Evolutionary conservation across 23 tunicate genomes (phyloP).

Genomic region (Styela plicata): DNA sequence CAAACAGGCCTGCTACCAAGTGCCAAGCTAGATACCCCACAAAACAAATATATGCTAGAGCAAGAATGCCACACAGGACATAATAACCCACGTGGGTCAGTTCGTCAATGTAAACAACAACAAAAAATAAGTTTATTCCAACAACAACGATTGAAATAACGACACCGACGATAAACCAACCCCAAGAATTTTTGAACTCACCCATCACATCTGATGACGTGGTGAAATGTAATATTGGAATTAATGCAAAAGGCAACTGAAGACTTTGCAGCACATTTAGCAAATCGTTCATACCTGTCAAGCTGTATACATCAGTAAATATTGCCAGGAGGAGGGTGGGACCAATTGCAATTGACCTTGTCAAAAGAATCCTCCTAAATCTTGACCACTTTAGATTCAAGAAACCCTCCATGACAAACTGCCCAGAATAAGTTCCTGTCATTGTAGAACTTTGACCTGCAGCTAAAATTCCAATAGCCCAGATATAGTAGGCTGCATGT

Average conservation of each 20-base stretch:
- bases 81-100: slow-evolving; percentile 24
- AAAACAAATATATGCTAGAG: slow-evolving; percentile 17
- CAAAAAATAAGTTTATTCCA: slow-evolving; percentile 71
- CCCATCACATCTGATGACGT: slow-evolving; percentile 71
- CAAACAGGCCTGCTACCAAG: neutral
- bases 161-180: slow-evolving; percentile 63
- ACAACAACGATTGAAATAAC: slow-evolving; percentile 51
- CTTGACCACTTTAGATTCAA: slow-evolving; percentile 86
- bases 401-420: slow-evolving; percentile 98
- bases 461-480: slow-evolving; percentile 97
- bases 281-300: slow-evolving; percentile 74
- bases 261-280: slow-evolving; percentile 86
- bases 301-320: slow-evolving; percentile 61
- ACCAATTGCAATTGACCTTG: slow-evolving; percentile 89
- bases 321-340: slow-evolving; percentile 82
- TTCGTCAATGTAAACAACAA: slow-evolving; percentile 43
- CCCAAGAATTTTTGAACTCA: slow-evolving; percentile 54
- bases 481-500: slow-evolving; percentile 84
- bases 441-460: slow-evolving; percentile 98
- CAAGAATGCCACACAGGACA: slow-evolving; percentile 7
- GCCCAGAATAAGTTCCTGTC: slow-evolving; percentile 96
- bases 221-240: slow-evolving; percentile 79
- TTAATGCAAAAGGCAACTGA: slow-evolving; percentile 84
- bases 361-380: slow-evolving; percentile 56
- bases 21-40: slow-evolving; percentile 19